phyloP scores from a whole-genome alignment of 2,888 invertebrate genomes.

The Philaethria dido region DNA sequence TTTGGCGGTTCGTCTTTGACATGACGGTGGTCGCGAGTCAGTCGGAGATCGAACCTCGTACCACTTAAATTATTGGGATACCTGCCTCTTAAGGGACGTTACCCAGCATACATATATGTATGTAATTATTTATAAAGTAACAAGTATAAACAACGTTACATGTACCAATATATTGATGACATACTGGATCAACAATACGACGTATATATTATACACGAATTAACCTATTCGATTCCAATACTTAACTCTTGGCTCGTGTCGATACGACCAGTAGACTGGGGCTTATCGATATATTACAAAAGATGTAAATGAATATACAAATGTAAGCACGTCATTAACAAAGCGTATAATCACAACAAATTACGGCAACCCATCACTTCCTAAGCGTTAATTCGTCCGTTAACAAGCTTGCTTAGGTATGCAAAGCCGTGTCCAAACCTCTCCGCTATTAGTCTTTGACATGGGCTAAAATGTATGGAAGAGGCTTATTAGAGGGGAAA shows the following conservation, averaged over 20 bases:
- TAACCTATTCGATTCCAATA: constrained; percentile 7
- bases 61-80: too few species aligned
- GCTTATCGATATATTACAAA: constrained; percentile 37
- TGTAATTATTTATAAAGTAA: too few species aligned
- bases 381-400: constrained; percentile 48
- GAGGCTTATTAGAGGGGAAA: constrained; percentile 40
- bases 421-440: constrained; percentile 75
- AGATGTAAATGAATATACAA: constrained; percentile 39
- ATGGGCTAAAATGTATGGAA: constrained; percentile 49
- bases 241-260: constrained; percentile 38
- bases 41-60: too few species aligned
- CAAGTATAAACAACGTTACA: too few species aligned
- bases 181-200: constrained; percentile 1
- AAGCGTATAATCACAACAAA: constrained; percentile 50
- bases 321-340: constrained; percentile 42
- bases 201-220: constrained; percentile 5
- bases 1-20: too few species aligned
- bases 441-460: constrained; percentile 71
- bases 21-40: too few species aligned
- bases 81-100: too few species aligned
- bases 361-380: constrained; percentile 52
- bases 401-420: constrained; percentile 69
- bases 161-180: neutral
- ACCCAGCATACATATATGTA: too few species aligned
- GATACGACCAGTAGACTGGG: constrained; percentile 35